Evolutionary conservation across 64 coral and sea anemone species (phyloP), one percentile per base, ranked within the genome.

Genomic region (Catalaphyllia jardinei): DNA sequence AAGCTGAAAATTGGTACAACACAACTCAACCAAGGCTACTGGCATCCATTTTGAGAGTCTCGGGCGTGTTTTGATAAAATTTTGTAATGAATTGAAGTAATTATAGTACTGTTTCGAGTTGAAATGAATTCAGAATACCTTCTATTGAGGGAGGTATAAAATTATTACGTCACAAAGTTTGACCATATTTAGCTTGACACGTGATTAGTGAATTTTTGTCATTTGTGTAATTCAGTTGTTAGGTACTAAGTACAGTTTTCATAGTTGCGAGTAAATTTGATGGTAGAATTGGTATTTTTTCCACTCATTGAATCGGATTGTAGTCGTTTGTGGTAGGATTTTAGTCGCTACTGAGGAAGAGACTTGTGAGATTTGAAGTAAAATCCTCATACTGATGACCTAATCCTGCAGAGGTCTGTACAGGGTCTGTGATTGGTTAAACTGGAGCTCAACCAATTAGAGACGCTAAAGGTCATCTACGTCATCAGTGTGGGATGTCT

Each of bases 1-100:
- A 8, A 25, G 60, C 8, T 60, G 28, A 63, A 35, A 29, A 30
- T 19, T 82, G 60, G 28, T 60, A 30, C 29, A 24, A 51, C 63
- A 20, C 35, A 85, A 24, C 12, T 69, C 62, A 71, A 10, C 24
- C 8, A 25, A 31, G 55, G 14, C 29, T 31, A 16, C 29, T 20
- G 7, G 61, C 57, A 63, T 31, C 5, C 52, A 17, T 24, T 42
- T 19, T 20, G 19, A 80, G 61, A 61, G 60, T 5, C 22, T 18
- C 20, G 31, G 46, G 59, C 31, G 27, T 31, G 24, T 52, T 71
- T 27, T 29, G 16, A 63, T 20, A 51, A 10, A 71, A 50, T 52
- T 85, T 49, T 69, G 62, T 85, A 85, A 67, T 69, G 31, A 85
- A 83, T 83, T 67, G 33, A 85, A 71, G 71, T 38, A 27, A 35